These are phyloP conservation scores for Quadriops clusia DNA, from an alignment of 2,888 invertebrate species.

Conservation along the genomic window DNA sequence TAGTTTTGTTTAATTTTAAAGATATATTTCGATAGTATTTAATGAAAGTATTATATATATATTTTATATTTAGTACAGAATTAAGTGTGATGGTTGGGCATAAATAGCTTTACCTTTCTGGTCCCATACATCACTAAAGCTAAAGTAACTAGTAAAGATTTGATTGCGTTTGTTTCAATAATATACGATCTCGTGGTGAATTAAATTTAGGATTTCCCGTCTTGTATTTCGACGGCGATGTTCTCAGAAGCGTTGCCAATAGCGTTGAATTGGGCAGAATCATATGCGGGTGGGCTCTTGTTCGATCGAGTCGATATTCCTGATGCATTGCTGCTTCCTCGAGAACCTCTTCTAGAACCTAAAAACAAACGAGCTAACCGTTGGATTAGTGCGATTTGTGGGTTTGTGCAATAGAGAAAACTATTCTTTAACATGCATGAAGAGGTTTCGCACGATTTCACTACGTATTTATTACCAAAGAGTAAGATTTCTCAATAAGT, in stretches of 20 bases:
- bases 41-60: background rate
- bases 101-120: slow-evolving; percentile 29
- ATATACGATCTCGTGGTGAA: background rate
- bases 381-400: slow-evolving; percentile 17
- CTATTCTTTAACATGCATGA: background rate
- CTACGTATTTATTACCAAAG: no score
- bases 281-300: slow-evolving; percentile 37
- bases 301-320: slow-evolving; percentile 59
- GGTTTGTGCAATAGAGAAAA: slow-evolving; percentile 12
- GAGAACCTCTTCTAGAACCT: slow-evolving; percentile 58
- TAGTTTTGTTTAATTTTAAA: no score
- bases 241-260: slow-evolving; percentile 44
- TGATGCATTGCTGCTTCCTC: slow-evolving; percentile 68
- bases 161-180: background rate
- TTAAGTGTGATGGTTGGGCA: slow-evolving; percentile 32
- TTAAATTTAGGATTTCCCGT: slow-evolving; percentile 21
- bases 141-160: no score
- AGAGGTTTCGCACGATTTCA: no score
- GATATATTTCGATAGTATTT: background rate
- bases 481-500: no score
- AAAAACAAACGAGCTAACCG: slow-evolving; percentile 38
- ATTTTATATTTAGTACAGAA: background rate
- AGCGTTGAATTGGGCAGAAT: slow-evolving; percentile 21
- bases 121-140: slow-evolving; percentile 36
- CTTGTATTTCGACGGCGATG: slow-evolving; percentile 67